A percentile compares a stretch with the other conserved stretches of the same genome.
Evolutionary conservation across 2,113 vertebrate genomes (phyloP).

Genomic region (Marcusenius ussheri): DNA sequence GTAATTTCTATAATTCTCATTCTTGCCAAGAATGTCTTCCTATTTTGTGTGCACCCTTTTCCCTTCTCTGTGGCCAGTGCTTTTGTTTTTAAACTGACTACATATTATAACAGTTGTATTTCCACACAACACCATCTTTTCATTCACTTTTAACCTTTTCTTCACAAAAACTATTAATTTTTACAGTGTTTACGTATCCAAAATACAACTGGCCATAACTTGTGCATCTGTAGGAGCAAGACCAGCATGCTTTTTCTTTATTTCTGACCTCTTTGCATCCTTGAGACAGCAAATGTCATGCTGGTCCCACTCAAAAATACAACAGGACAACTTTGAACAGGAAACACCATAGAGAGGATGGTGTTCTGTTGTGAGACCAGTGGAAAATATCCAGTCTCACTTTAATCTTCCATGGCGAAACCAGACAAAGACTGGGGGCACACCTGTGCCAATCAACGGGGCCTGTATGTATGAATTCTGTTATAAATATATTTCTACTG

Average conservation of each 20-base stretch:
- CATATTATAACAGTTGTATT: neutral
- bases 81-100: neutral
- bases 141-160: neutral
- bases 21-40: neutral
- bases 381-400: neutral
- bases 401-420: neutral
- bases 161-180: neutral
- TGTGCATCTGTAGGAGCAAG: constrained; percentile 22
- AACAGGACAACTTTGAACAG: constrained; percentile 22
- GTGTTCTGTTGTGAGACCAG: neutral
- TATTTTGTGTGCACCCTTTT: neutral
- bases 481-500: neutral
- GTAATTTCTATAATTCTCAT: neutral
- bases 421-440: neutral
- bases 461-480: neutral
- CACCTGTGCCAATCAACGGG: neutral
- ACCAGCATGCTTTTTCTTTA: constrained; percentile 12
- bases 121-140: neutral
- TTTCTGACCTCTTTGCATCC: constrained; percentile 24
- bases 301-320: constrained; percentile 33
- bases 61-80: neutral
- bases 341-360: neutral
- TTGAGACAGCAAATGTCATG: constrained; percentile 13
- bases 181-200: too few species aligned
- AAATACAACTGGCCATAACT: constrained; percentile 6